phyloP scores from a whole-genome alignment of 2,113 vertebrate species.

The Stegastes partitus region DNA sequence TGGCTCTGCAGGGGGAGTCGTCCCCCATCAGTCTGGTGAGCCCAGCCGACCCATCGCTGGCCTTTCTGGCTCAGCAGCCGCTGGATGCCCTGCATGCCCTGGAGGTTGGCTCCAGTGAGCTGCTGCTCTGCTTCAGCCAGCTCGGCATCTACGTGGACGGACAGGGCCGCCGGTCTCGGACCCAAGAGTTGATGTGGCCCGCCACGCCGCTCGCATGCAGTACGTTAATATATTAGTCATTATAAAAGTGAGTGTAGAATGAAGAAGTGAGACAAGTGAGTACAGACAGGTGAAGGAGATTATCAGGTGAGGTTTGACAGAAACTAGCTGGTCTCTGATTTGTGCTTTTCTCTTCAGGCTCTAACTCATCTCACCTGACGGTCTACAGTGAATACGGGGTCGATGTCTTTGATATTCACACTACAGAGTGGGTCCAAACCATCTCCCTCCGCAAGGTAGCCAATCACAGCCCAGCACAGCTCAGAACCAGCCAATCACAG shows the following conservation, averaged over 20 bases:
- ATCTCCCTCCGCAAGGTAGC: conserved; percentile 92
- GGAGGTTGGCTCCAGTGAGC: conserved; percentile 89
- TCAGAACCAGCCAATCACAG: not conserved
- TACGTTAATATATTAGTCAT: conserved; percentile 87
- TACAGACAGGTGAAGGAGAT: not conserved
- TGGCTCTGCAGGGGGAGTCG: conserved; percentile 95
- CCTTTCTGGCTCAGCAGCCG: conserved; percentile 93
- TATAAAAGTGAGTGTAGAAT: not conserved
- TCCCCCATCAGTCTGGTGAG: conserved; percentile 94
- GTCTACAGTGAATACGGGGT: conserved; percentile 97
- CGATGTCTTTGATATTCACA: conserved; percentile 94
- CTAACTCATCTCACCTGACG: conserved; percentile 90
- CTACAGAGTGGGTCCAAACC: conserved; percentile 97
- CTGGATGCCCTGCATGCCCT: conserved; percentile 95
- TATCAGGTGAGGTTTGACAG: no score
- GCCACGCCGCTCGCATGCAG: conserved; percentile 94
- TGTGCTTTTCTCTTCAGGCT: conserved; percentile 82
- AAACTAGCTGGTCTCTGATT: not conserved
- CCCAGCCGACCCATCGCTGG: conserved; percentile 91
- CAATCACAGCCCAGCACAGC: not conserved
- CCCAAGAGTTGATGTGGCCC: conserved; percentile 98
- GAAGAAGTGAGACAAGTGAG: not conserved
- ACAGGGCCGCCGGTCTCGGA: conserved; percentile 92
- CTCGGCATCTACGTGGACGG: conserved; percentile 96
- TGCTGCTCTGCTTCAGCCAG: conserved; percentile 98